Percentiles rank a stretch among this genome's conserved stretches.
These are phyloP conservation scores for Denticeps clupeoides DNA, from an alignment of 2,797 vertebrate genomes.

Conservation along the genomic window DNA sequence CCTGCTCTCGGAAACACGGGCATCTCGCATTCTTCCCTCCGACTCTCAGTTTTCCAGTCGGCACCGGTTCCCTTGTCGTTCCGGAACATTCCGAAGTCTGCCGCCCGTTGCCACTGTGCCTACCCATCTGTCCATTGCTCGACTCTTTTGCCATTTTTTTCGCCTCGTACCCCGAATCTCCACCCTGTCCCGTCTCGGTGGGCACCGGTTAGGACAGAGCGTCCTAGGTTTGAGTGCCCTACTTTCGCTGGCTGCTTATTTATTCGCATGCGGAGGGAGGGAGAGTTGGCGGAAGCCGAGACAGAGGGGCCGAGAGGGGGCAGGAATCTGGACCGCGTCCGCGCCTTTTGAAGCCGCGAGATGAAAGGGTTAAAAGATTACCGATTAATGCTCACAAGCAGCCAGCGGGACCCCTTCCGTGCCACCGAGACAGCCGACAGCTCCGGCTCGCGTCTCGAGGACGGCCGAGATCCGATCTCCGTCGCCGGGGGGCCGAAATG, in stretches of 20 bases:
- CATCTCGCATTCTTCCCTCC: conserved; percentile 1
- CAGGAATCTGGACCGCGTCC: conserved; percentile 9
- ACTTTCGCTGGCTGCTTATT: conserved; percentile 46
- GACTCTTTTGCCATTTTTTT: conserved; percentile 11
- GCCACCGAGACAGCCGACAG: neutral
- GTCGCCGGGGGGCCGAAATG: too few species aligned
- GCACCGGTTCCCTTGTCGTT: neutral
- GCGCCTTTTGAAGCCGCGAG: neutral
- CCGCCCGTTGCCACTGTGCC: neutral
- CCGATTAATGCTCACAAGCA: conserved; percentile 7
- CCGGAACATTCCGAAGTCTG: conserved; percentile 13
- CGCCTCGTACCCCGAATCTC: conserved; percentile 36
- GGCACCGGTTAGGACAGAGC: conserved; percentile 48
- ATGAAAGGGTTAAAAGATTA: conserved; percentile 12
- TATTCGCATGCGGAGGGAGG: conserved; percentile 36
- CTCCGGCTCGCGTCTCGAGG: neutral
- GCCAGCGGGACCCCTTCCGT: neutral
- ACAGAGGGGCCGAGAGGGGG: conserved; percentile 17
- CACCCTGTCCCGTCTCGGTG: conserved; percentile 37
- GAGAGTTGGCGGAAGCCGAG: conserved; percentile 10
- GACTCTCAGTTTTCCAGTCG: neutral
- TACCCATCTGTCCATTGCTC: neutral
- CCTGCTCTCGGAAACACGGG: conserved; percentile 2
- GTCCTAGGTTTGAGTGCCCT: conserved; percentile 54
- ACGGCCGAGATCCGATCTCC: too few species aligned